Evolutionary conservation across 2,888 invertebrate genomes (phyloP), one percentile per base, ranked within the genome.

Genomic region (Mimas tiliae): DNA sequence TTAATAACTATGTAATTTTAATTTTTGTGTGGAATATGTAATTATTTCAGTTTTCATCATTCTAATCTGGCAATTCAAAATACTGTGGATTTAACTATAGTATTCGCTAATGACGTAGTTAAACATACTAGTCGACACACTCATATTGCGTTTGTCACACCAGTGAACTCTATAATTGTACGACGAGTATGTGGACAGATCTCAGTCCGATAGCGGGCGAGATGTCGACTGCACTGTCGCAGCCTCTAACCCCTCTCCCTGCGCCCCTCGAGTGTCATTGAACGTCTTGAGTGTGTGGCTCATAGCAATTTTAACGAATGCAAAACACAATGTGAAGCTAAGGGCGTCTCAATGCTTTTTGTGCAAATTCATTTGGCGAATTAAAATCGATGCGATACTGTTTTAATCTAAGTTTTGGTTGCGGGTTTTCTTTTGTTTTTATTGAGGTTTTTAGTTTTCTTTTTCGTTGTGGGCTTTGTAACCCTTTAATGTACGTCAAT

Each of bases 161-260:
- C 27, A 67, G n/a, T 6, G 74, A 73, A 34, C 78, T 72, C 67
- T 65, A 64, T 62, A 45, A 48, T 67, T 58, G 69, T 76, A 70
- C 65, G 27, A 64, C 64, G 72, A 74, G 77, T 77, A 80, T 82
- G 85, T 87, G 86, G 83, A 86, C 87, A 89, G 89, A 89, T 90
- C 87, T 79, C 76, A 73, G 79, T 72, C 80, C 82, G 91, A 91
- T 90, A 90, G 86, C 84, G 75, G 80, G 81, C 84, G 82, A 87
- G 87, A 90, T 90, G 89, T 89, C 86, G 88, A 84, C 85, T 88
- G 88, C 90, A 88, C 84, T 79, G 83, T 82, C 82, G 85, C 85
- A 87, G 86, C 84, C 83, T 83, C 79, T 79, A 77, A 78, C 81
- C 81, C 77, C 78, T 70, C 79, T 80, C 77, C 77, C 70, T 70